These are phyloP conservation scores for Scolopax bukidnonensis DNA, from an alignment of 2,797 vertebrate species.

Conservation along the genomic window DNA sequence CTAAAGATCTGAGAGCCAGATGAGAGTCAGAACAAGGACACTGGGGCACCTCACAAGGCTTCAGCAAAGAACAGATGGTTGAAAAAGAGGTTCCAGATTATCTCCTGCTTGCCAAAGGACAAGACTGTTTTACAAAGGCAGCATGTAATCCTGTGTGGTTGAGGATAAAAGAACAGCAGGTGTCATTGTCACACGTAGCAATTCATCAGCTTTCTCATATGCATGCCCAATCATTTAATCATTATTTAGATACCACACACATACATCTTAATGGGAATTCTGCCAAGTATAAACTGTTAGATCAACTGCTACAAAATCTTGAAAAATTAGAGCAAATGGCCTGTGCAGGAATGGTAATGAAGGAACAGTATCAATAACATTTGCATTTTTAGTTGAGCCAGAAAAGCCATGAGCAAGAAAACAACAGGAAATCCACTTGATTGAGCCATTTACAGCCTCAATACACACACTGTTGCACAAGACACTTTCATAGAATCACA, in stretches of 20 bases:
- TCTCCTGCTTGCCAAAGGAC: not conserved
- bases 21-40: not conserved
- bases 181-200: not conserved
- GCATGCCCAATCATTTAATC: not conserved
- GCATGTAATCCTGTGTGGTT: not conserved
- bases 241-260: not conserved
- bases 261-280: not conserved
- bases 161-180: not conserved
- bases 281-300: not conserved
- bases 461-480: not conserved
- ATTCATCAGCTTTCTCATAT: not conserved
- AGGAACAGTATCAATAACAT: not conserved
- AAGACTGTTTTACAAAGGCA: not conserved
- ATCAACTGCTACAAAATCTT: not conserved
- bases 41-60: not conserved
- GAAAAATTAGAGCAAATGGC: not conserved
- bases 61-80: not conserved
- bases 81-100: not conserved
- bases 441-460: not conserved
- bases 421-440: not conserved
- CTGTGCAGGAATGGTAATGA: not conserved
- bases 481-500: not conserved
- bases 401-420: not conserved
- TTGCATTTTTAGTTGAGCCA: not conserved
- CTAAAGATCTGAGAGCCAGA: not conserved